Evolutionary conservation across 2,113 vertebrate genomes (phyloP), one percentile per base, ranked within the genome.

Genomic region (Clarias gariepinus): DNA sequence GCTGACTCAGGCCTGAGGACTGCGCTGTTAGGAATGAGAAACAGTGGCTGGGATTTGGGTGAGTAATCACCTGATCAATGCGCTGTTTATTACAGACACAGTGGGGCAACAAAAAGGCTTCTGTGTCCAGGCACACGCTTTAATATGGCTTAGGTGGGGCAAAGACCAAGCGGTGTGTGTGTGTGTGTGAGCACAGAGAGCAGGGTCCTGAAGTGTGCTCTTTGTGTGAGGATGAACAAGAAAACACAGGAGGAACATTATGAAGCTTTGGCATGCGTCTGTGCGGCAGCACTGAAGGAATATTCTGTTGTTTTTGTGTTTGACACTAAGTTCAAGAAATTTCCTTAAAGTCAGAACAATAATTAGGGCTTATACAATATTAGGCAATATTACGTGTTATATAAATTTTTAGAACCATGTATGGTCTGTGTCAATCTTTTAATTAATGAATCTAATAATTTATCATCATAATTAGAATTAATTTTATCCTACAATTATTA

Each of bases 31-130:
- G 71, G 66, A 81, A 78, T 28, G 81, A 76, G 61, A 55, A 79
- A 61, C 30, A 66, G 71, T 73, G 85, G 71, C 71, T 30, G 41
- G 73, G 86, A 41, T 64, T 71, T 85, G 52, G 12, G 33, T n/a
- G 55, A 82, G 78, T 69, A 87, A 85, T 89, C 79, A 82, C 76
- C 88, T 89, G 88, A 89, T 89, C 81, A 79, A 86, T 84, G 85
- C 10, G 47, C 84, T 83, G 84, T 71, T 88, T 77, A 66, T 69
- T 69, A 60, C 87, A 55, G 58, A 82, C 30, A 12, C 33, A 19
- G 25, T 8, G 21, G 61, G 28, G 57, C 60, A 85, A 89, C 86
- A 89, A 71, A 86, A 79, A 81, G 79, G 28, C 64, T 84, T 63
- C 83, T 87, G 86, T 87, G 83, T 71, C 10, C 53, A 23, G n/a